Base-by-base conservation (phyloP, 92 coral and sea anemone genomes). In the Umimayanthus kanabou region DNA sequence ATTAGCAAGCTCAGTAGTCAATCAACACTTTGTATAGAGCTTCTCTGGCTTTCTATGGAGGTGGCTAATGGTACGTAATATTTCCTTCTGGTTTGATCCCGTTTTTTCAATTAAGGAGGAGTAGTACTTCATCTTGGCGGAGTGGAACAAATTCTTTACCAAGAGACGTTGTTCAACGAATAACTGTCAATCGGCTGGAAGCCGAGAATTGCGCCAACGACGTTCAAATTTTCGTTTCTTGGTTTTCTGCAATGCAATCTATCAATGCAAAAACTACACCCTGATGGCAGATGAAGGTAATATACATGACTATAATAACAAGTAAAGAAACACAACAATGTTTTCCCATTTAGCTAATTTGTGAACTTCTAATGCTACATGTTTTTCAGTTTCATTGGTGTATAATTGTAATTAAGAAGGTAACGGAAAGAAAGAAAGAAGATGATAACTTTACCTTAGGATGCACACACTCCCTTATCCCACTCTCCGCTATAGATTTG, bases 1-100 rank as follows among this genome's bases (percentile, higher is more conserved):
- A 28, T 39, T 84, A 23, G 88, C 29, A 29, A 85, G 88, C 39
- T 85, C 80, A 22, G 4, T 42, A n/a, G 76, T 50, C 2, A 80
- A 85, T 69, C 11, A 67, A 85, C 88, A 85, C 4, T 61, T 33
- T 9, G 88, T 81, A 76, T 85, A 85, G 2, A 85, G 65, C 42
- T 85, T 85, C 82, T 85, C 88, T 28, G 72, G 82, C 18, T 18
- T 42, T 74, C 88, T 85, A 85, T 85, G 88, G 80, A 85, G 81
- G 26, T 69, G 88, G 72, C 72, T 70, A 40, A 85, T 74, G 61
- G 72, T 73, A 14, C 76, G 81, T 4, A 85, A 85, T 26, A 73
- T 30, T 26, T 74, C 42, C 81, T 74, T 85, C 37, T 74, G 55
- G 47, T 85, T 69, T 42, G 80, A 73, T n/a, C 88, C 88, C 39